These are phyloP conservation scores for Crioceris asparagi DNA, from an alignment of 2,888 invertebrate species.

Conservation along the genomic window DNA sequence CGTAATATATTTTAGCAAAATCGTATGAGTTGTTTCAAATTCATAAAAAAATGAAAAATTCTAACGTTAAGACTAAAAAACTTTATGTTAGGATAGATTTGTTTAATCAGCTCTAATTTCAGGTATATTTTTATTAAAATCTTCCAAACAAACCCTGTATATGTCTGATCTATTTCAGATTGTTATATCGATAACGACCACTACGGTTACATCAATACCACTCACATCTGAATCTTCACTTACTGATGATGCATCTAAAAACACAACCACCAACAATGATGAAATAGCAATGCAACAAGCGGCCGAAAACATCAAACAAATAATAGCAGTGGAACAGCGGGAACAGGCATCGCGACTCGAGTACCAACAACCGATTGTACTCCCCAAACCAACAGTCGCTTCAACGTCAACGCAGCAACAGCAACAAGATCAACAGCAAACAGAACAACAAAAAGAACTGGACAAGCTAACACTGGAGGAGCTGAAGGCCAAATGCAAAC, in stretches of 20 bases:
- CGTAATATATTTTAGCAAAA: no score
- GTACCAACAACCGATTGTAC: constrained; percentile 10
- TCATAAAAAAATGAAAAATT: no score
- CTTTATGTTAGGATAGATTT: no score
- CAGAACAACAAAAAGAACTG: constrained; percentile 16
- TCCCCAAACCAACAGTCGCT: background rate
- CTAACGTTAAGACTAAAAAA: no score
- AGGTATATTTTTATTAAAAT: no score
- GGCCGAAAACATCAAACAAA: constrained; percentile 32
- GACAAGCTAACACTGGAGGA: constrained; percentile 24
- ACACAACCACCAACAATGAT: constrained; percentile 14
- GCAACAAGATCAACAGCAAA: constrained; percentile 16
- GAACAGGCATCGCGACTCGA: constrained; percentile 15
- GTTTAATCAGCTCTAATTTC: no score
- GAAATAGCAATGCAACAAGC: constrained; percentile 28
- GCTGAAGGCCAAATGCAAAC: constrained; percentile 28
- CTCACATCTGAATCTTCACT: background rate
- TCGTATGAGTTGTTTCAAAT: no score
- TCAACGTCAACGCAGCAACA: constrained; percentile 16
- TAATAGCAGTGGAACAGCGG: constrained; percentile 26
- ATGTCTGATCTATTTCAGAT: no score
- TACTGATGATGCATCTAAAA: background rate
- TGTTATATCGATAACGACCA: no score
- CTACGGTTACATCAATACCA: background rate
- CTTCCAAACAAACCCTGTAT: no score